Evolutionary conservation across 1,140 invertebrate genomes (phyloP).

Genomic region (Heliconius congener): DNA sequence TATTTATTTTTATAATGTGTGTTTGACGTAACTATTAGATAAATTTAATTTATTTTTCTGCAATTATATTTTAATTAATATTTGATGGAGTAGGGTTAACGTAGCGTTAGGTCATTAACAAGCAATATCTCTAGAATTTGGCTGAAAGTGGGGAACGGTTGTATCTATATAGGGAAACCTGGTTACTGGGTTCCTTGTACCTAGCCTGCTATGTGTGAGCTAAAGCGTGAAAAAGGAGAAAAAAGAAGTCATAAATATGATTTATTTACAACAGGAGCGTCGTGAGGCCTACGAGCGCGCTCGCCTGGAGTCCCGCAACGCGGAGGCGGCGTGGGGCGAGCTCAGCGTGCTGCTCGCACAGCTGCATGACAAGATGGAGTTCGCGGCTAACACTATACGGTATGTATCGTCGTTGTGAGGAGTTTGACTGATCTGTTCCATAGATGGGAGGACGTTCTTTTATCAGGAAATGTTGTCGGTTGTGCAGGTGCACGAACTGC

Average conservation of each 20-base stretch:
- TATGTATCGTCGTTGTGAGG: conserved; percentile 16
- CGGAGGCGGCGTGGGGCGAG: conserved; percentile 92
- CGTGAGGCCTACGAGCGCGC: conserved; percentile 88
- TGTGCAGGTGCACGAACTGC: conserved; percentile 90
- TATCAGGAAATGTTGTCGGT: not conserved
- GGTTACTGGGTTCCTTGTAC: not conserved
- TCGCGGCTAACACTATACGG: conserved; percentile 93
- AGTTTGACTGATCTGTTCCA: too few species aligned
- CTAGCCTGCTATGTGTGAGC: not conserved
- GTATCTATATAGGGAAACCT: not conserved
- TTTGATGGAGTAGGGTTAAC: too few species aligned
- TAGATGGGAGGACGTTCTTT: too few species aligned
- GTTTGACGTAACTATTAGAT: too few species aligned
- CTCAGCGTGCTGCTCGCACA: conserved; percentile 91
- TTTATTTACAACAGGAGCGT: conserved; percentile 83
- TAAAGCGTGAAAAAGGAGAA: not conserved
- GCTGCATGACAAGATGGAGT: conserved; percentile 95
- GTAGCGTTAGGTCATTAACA: too few species aligned
- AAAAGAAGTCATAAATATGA: not conserved
- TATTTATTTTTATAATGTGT: too few species aligned
- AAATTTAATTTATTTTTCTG: too few species aligned
- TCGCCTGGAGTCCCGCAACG: conserved; percentile 86
- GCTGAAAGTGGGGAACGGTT: not conserved
- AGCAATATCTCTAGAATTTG: too few species aligned
- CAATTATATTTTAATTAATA: too few species aligned